phyloP scores from a whole-genome alignment of 2,888 invertebrate genomes.

The Tridacna gigas region DNA sequence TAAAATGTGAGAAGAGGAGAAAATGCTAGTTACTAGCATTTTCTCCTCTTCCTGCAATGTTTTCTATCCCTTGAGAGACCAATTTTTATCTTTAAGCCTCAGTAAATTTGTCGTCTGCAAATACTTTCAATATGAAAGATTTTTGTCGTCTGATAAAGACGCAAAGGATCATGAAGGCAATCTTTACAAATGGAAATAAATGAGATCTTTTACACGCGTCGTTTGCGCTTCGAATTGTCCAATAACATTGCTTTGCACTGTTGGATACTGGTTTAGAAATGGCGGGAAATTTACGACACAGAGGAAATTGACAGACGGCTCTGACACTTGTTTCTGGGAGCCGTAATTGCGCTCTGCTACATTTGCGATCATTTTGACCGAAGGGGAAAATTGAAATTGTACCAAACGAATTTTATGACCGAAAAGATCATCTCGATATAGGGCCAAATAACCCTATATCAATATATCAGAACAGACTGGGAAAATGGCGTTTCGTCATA shows the following conservation, averaged over 20 bases:
- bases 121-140: no score
- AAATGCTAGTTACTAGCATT: no score
- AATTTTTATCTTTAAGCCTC: no score
- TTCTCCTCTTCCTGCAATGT: no score
- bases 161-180: slow-evolving; percentile 8
- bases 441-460: slow-evolving; percentile 57
- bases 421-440: slow-evolving; percentile 53
- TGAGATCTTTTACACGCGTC: slow-evolving; percentile 32
- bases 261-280: slow-evolving; percentile 7
- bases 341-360: slow-evolving; percentile 55
- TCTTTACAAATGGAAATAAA: slow-evolving; percentile 53
- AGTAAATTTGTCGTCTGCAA: no score
- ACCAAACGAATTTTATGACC: slow-evolving; percentile 59
- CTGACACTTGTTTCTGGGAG: slow-evolving; percentile 21
- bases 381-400: slow-evolving; percentile 53
- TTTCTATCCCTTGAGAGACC: no score
- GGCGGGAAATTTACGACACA: slow-evolving; percentile 38
- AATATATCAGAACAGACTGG: slow-evolving; percentile 34
- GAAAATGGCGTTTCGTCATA: slow-evolving; percentile 38
- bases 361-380: slow-evolving; percentile 44
- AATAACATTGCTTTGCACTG: slow-evolving; percentile 15
- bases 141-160: no score
- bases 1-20: no score
- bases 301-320: slow-evolving; percentile 51
- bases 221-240: slow-evolving; percentile 39